These are phyloP conservation scores for Fistularia tabacaria DNA, from an alignment of 2,797 vertebrate genomes.

Conservation along the genomic window DNA sequence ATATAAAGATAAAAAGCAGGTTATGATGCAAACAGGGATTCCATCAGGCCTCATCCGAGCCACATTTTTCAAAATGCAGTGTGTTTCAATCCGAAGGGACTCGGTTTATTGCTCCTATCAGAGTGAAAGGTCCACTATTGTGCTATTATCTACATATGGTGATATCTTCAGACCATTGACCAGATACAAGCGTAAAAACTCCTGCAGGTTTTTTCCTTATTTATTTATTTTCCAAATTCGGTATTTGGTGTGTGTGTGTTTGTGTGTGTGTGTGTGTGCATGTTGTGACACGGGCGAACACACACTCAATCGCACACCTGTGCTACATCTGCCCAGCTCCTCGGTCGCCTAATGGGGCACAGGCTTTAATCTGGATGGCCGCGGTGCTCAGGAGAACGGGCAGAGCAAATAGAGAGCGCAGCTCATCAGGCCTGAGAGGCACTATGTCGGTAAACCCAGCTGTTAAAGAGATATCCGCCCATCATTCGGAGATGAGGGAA, in stretches of 20 bases:
- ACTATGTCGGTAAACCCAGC: conserved; percentile 56
- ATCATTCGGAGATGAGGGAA: conserved; percentile 53
- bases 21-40: too few species aligned
- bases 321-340: conserved; percentile 56
- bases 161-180: too few species aligned
- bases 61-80: too few species aligned
- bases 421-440: conserved; percentile 57
- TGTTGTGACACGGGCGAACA: conserved; percentile 27
- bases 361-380: conserved; percentile 75
- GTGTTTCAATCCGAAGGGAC: too few species aligned
- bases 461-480: conserved; percentile 62
- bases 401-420: conserved; percentile 64
- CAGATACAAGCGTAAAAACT: too few species aligned
- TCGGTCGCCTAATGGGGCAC: conserved; percentile 77
- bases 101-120: too few species aligned
- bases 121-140: too few species aligned
- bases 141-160: too few species aligned
- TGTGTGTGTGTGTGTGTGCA: conserved; percentile 35
- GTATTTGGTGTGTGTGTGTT: conserved; percentile 15
- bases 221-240: too few species aligned
- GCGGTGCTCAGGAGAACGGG: conserved; percentile 61
- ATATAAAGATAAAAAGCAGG: too few species aligned
- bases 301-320: conserved; percentile 27
- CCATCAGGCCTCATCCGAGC: too few species aligned
- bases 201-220: too few species aligned